Evolutionary conservation across 1,140 invertebrate genomes (phyloP), one percentile per base, ranked within the genome.

Genomic region (Polyergus mexicanus): DNA sequence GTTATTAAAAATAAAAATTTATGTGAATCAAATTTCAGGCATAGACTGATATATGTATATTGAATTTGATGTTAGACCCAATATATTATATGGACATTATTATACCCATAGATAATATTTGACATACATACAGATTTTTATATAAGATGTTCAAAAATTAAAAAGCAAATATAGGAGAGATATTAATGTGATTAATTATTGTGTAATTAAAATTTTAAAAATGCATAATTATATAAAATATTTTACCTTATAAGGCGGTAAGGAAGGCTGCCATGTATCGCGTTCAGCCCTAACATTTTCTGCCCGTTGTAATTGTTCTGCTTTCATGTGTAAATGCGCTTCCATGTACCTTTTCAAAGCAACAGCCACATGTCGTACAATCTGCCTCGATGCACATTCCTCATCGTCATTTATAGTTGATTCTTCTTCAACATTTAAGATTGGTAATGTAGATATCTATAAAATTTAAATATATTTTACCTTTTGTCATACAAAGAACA

Each of bases 341-440:
- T 99, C 98, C 94, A 99, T 97, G 89, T 99, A 99, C 83, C 97
- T 96, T 92, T 98, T 98, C 1, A 99, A 95, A 3, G 98, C 98
- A 7, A 98, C 97, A 91, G 98, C 98, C 3, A 99, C 98, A 93
- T 99, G 98, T 13, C 98, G 95, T 1, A 99, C 98, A 68, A 98
- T 98, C 95, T 99, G 99, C n/a, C 98, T 94, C n/a, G 98, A 98
- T 2, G 98, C 97, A 93, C 98, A 98, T 85, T 98, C 97, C 93
- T 98, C 97, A 93, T 99, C 98, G 90, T 99, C 98, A 84, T 97
- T 97, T n/a, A 98, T 94, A 0, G 96, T 93, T 85, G 96, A 95
- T 65, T 97, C 96, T 75, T 97, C 96, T 86, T 97, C 97, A 19
- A 97, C 95, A 85, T 96, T 97, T 72, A 98, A 95, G 86, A 98